Conservation (phyloP, 2,113 vertebrate genomes). For the Alouatta palliata region DNA sequence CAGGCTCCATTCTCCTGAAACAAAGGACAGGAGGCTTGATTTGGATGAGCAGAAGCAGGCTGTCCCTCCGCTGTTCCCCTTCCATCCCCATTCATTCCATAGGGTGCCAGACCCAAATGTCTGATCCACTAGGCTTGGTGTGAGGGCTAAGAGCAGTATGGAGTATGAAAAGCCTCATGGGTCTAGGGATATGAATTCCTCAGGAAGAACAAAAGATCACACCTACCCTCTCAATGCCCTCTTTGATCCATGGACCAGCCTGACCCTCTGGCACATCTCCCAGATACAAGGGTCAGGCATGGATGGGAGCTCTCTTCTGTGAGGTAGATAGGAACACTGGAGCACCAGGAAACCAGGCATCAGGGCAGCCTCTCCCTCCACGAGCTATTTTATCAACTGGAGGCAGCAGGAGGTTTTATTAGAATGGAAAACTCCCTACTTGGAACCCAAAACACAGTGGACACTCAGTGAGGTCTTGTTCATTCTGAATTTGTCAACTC, state of each 20-base stretch:
- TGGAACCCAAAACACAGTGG: background rate
- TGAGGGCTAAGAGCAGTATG: background rate
- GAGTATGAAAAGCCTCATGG: background rate
- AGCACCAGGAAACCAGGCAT: background rate
- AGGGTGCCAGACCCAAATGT: background rate
- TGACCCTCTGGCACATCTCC: background rate
- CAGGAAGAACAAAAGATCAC: background rate
- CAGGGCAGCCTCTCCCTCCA: background rate
- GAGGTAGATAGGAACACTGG: background rate
- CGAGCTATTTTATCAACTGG: background rate
- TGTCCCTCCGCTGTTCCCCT: fast-evolving
- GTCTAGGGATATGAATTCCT: background rate
- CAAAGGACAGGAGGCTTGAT: background rate
- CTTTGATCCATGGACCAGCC: background rate
- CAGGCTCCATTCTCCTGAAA: background rate
- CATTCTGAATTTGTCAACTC: background rate
- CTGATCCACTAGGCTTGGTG: background rate
- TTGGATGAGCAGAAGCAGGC: background rate
- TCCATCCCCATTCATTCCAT: background rate
- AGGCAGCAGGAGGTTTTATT: background rate
- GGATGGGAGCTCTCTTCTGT: background rate
- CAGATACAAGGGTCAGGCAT: background rate
- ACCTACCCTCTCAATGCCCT: background rate
- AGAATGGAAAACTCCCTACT: background rate
- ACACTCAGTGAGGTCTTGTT: background rate